phyloP scores from a whole-genome alignment of 92 coral and sea anemone species.

The Siderastrea siderea region DNA sequence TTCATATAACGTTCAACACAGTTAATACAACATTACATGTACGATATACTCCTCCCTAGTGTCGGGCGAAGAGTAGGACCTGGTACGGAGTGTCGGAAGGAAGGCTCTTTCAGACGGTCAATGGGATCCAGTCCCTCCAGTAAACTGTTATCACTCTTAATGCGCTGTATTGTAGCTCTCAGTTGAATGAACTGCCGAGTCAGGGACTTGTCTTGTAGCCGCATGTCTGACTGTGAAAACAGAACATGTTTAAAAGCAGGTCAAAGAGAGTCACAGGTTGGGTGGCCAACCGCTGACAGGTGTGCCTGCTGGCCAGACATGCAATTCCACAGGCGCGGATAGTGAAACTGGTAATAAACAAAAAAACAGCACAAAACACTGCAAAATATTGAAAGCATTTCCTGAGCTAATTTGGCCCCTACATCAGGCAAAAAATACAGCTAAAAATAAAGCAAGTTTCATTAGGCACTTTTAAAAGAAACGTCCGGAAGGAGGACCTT shows the following conservation, averaged over 20 bases:
- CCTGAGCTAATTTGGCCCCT: too few species aligned
- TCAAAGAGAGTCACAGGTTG: too few species aligned
- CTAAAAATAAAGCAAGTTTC: too few species aligned
- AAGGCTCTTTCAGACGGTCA: conserved; percentile 61
- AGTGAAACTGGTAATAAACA: too few species aligned
- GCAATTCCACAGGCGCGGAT: too few species aligned
- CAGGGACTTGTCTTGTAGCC: conserved; percentile 95
- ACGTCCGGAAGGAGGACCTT: too few species aligned
- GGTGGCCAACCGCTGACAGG: too few species aligned
- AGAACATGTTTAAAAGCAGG: neutral
- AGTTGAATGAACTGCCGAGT: conserved; percentile 95
- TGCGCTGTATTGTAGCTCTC: conserved; percentile 86
- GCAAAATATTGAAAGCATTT: too few species aligned
- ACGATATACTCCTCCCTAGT: conserved; percentile 36
- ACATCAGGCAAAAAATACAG: too few species aligned
- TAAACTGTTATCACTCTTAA: conserved; percentile 77
- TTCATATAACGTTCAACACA: neutral
- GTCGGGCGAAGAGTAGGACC: conserved; percentile 47
- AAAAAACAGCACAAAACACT: too few species aligned
- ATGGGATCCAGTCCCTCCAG: conserved; percentile 67
- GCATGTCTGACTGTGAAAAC: conserved; percentile 86
- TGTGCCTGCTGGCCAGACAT: too few species aligned
- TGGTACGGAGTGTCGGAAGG: conserved; percentile 55
- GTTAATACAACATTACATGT: neutral
- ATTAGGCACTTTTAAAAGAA: too few species aligned